Base-by-base conservation (phyloP, 2,888 invertebrate genomes). In the Calliscelio sp. region DNA sequence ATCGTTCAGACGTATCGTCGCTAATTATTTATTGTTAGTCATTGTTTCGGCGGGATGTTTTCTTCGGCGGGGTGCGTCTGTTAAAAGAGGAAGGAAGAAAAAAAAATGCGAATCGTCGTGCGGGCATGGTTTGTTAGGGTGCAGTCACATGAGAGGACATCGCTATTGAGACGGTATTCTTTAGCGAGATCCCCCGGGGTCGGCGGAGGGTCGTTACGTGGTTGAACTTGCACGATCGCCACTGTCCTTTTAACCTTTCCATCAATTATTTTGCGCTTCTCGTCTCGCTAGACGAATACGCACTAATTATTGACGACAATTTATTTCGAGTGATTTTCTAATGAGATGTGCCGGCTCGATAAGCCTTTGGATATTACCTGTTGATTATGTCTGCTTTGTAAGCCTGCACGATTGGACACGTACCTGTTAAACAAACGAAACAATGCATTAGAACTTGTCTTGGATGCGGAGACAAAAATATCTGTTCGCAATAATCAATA, bases 231-330 rank as follows among this genome's bases (percentile, higher is more conserved):
- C 90, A 87, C 87, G 90, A 92, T 92, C 91, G 90, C 90, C 89
- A 89, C 89, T 90, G 90, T 89, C 90, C 89, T 89, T 90, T 89
- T 88, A 88, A 89, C 88, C 89, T 88, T 86, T 75, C 87, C 90
- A 90, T 92, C 89, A 92, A 93, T 93, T 91, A 93, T 93, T 91
- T 90, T 89, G 85, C 86, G 87, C 71, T 87, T 88, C 89, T 90
- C 92, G 92, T 93, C 92, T 92, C 92, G 91, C 92, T 86, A 89
- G 87, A 82, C 82, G 85, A 75, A 68, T 25, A 18, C 53, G 35
- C 68, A 65, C 55, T 59, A 65, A 85, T 85, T 77, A 85, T 85
- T 80, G 77, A 85, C 82, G 81, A 49, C 75, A 71, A 85, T 77
- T 82, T 75, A 75, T 77, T 80, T 75, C 68, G 41, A 78, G 70